These are phyloP conservation scores for Bombyx mori DNA, from an alignment of 1,140 invertebrate species.

Conservation along the genomic window ASM3026992v2 NC_085118.1:6103001-6103500, in stretches of 20 bases:
- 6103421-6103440: slow-evolving; percentile 4
- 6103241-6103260: slow-evolving; percentile 14
- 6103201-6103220: background rate
- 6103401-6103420: slow-evolving; percentile 5
- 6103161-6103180: background rate
- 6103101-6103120: background rate
- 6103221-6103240: slow-evolving; percentile 2
- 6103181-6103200: background rate
- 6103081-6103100: slow-evolving; percentile 2
- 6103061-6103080: background rate
- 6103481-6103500: background rate
- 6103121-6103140: background rate
- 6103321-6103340: background rate
- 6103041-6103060: slow-evolving; percentile 1
- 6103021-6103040: background rate
- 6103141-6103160: background rate
- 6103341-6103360: slow-evolving; percentile 1
- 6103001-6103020: slow-evolving; percentile 3
- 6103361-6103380: slow-evolving; percentile 8
- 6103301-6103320: slow-evolving; percentile 3
- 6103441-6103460: slow-evolving; percentile 1
- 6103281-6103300: slow-evolving; percentile 5
- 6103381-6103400: slow-evolving; percentile 6
- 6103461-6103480: background rate
- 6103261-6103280: slow-evolving; percentile 8